Evolutionary conservation across 37 sponge, comb jelly and placozoan genomes (phyloP), one percentile per base, ranked within the genome.

Genomic region (Axinella damicornis): DNA sequence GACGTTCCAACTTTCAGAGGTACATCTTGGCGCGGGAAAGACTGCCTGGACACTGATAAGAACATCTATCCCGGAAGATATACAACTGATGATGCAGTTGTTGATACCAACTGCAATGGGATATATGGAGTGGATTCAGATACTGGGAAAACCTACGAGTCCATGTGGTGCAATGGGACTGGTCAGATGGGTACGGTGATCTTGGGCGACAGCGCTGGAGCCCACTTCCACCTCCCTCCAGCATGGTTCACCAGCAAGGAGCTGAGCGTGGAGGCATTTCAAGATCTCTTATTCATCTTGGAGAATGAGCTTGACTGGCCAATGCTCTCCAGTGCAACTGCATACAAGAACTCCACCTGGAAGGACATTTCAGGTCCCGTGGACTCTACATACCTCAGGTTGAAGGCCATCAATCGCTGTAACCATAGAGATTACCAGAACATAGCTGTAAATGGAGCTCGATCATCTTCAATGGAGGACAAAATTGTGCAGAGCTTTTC

Each of bases 291-390:
- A 17, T 87, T 90, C 63, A 87, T 89, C 21, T 33, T 94, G 30
- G 95, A 92, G 83, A 94, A 97, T 79, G 97, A 97, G 66, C 78
- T 97, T 77, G 97, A 97, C 73, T 97, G 97, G 97, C 97, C 97
- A 30, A 92, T 92, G 95, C 55, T 94, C 76, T 94, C 95, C 11
- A 71, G 81, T 36, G 57, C 77, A 5, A 97, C 97, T 28, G 97
- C 86, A 24, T 88, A 88, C 82, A 79, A 59, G 70, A 89, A 92
- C 52, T 84, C 91, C 21, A 85, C 85, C 0, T 89, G 90, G 91
- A 75, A 63, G 13, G 87, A 53, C 15, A 95, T 95, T 40, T 55
- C 59, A 28, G 97, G 97, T 0, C 92, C 86, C 9, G 93, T 92
- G 0, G 90, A 93, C 58, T 97, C 97, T n/a, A 65, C 57, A 24